Conservation (phyloP, 2,888 invertebrate genomes). For the Cinara cedri region DNA sequence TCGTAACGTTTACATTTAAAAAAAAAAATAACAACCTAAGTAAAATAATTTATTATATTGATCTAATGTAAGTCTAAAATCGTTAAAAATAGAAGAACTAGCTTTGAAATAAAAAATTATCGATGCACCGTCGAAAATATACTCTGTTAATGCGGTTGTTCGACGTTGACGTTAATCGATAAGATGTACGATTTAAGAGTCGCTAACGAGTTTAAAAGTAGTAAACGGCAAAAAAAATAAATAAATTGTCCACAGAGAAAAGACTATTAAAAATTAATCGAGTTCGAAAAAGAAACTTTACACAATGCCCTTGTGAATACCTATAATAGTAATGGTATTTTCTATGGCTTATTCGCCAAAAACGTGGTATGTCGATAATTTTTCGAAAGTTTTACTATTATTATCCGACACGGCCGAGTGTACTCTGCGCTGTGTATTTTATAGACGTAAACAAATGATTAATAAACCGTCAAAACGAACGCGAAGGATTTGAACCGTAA, state of each 20-base stretch:
- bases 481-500: too few species aligned
- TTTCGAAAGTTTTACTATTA: not conserved
- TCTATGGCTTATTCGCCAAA: not conserved
- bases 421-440: not conserved
- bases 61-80: too few species aligned
- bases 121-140: not conserved
- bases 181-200: not conserved
- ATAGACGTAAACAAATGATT: too few species aligned
- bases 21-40: too few species aligned
- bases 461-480: too few species aligned
- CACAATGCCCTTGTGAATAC: not conserved
- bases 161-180: not conserved
- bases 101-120: too few species aligned
- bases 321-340: not conserved
- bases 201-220: not conserved
- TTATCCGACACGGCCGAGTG: not conserved
- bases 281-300: not conserved
- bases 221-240: not conserved
- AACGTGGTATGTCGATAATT: not conserved
- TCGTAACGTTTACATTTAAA: too few species aligned
- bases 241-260: not conserved
- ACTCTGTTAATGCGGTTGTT: not conserved
- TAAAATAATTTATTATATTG: too few species aligned
- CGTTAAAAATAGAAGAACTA: too few species aligned
- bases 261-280: not conserved